Percentiles rank a stretch among this genome's conserved stretches.
Evolutionary conservation across 2,797 vertebrate genomes (phyloP).

Genomic region (Melanotaenia maccullochi): DNA sequence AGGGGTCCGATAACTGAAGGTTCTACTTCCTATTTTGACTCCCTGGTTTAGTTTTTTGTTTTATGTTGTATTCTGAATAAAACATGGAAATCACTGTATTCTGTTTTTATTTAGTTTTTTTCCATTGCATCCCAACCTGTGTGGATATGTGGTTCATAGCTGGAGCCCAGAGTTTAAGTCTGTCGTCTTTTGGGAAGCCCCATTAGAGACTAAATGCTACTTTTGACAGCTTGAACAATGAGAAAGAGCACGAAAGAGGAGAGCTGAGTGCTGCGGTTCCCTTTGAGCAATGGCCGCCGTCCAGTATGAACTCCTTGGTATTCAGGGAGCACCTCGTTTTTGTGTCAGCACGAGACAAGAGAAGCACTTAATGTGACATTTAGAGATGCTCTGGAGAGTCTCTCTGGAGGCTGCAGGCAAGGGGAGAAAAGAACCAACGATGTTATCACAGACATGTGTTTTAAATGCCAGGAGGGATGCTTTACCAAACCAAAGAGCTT

Average conservation of each 20-base stretch:
- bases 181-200: constrained; percentile 19
- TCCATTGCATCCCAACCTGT: no score
- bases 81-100: no score
- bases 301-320: constrained; percentile 65
- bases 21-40: no score
- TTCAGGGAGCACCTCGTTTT: constrained; percentile 63
- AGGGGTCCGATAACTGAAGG: no score
- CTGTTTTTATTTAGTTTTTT: no score
- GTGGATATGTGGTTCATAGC: constrained; percentile 2
- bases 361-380: constrained; percentile 83
- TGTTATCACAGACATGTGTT: constrained; percentile 77
- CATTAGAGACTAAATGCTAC: constrained; percentile 61
- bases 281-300: constrained; percentile 62
- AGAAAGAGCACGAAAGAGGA: constrained; percentile 34
- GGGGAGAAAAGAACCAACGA: constrained; percentile 32
- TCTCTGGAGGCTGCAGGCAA: constrained; percentile 62
- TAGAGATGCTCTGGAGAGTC: constrained; percentile 72
- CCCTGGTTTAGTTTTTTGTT: no score
- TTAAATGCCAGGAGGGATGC: constrained; percentile 76
- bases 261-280: constrained; percentile 43
- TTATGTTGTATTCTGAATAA: no score
- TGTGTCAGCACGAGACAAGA: constrained; percentile 74
- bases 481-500: constrained; percentile 53
- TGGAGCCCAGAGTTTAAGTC: constrained; percentile 23
- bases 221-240: constrained; percentile 66